phyloP scores from a whole-genome alignment of 2,113 vertebrate species.

The Menura novaehollandiae region DNA sequence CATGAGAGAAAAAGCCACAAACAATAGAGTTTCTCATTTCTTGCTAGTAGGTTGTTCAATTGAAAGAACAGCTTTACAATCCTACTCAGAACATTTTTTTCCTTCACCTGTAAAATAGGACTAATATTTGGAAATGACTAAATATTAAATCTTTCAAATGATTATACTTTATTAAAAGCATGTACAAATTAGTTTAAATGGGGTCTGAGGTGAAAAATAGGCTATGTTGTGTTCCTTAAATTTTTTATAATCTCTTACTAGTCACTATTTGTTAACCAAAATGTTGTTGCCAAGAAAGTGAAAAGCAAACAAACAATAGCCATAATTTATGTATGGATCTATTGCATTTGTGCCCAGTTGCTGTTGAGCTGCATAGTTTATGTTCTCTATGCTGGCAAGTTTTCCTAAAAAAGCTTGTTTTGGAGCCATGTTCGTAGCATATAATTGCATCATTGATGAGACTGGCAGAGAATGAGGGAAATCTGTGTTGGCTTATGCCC shows the following conservation, averaged over 20 bases:
- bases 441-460: slow-evolving; percentile 44
- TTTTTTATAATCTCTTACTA: not conserved
- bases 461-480: slow-evolving; percentile 25
- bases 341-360: not conserved
- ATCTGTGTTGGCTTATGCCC: not conserved
- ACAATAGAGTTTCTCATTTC: not conserved
- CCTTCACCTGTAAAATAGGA: not conserved
- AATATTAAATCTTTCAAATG: not conserved
- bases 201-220: not conserved
- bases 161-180: not conserved
- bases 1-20: not conserved
- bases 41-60: not conserved
- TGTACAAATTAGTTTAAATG: not conserved
- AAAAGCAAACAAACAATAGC: slow-evolving; percentile 17
- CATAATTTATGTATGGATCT: slow-evolving; percentile 25
- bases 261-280: not conserved
- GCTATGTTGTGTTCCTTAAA: not conserved
- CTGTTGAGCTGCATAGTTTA: not conserved
- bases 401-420: not conserved
- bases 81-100: not conserved
- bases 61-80: not conserved
- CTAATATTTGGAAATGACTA: not conserved
- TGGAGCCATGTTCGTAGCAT: not conserved
- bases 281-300: not conserved
- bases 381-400: not conserved